Base-by-base conservation (phyloP, 2,113 vertebrate species). In the Myrmecobius fasciatus region DNA sequence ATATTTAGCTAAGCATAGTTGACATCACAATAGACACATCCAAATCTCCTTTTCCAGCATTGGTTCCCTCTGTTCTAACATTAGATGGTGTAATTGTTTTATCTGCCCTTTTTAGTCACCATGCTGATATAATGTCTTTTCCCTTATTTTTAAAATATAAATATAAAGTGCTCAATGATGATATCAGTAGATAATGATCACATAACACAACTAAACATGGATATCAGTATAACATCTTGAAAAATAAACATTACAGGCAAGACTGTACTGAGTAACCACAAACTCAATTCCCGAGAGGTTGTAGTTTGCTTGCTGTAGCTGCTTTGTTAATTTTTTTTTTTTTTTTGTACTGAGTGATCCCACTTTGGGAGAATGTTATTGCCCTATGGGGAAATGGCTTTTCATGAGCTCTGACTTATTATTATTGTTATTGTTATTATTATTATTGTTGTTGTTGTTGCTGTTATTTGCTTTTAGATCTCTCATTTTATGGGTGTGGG, bases 31-130 rank as follows among this genome's bases (percentile, higher is more conserved):
- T 6, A 95, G 17, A 67, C 88, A 54, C 0, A 49, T 5, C 53
- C 2, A 14, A 94, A 88, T 94, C 93, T 88, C n/a, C 28, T 90
- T 95, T 93, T 52, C 48, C 8, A 90, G 89, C 94, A 91, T 51
- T 8, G 5, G 3, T 47, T 47, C 25, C 53, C 53, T 91, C 91
- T 91, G 25, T 48, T 91, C 52, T 8, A 2, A 49, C 46, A n/a
- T 49, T 94, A 93, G 92, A 93, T 22, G 90, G 31, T 88, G 88
- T 92, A 90, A 53, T 54, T 52, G 25, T 43, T 52, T 17, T 14
- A 91, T 91, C 97, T 94, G 24, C 10, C 25, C 43, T 53, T 95
- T 95, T 93, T 92, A 96, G 52, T 53, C 0, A 25, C 75, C 36
- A n/a, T 51, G 31, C n/a, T 90, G 5, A 89, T 22, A 53, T 60